Evolutionary conservation across 2,113 vertebrate genomes (phyloP).

Genomic region (Lates calcarifer): DNA sequence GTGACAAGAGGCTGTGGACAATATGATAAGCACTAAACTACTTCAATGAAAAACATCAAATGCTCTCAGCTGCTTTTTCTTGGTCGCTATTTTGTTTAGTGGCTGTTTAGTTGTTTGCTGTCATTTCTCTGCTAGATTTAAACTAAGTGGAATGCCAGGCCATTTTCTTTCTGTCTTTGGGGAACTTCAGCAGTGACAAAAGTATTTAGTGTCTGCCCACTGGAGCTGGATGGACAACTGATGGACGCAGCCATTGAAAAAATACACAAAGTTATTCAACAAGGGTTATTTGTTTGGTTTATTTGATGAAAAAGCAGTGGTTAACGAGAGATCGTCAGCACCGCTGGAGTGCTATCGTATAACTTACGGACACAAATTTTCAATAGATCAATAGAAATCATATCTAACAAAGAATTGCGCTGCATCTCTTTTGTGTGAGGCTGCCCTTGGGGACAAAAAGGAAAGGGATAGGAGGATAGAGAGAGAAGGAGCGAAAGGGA

Average conservation of each 20-base stretch:
- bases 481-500: constrained; percentile 67
- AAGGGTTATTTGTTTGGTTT: constrained; percentile 53
- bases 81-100: constrained; percentile 25
- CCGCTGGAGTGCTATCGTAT: constrained; percentile 37
- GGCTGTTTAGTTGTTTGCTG: constrained; percentile 8
- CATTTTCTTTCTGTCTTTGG: constrained; percentile 59
- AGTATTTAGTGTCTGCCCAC: constrained; percentile 37
- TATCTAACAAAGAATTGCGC: constrained; percentile 73
- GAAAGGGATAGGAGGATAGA: constrained; percentile 69
- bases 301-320: constrained; percentile 41
- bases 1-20: constrained; percentile 62
- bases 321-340: constrained; percentile 54
- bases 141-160: constrained; percentile 47
- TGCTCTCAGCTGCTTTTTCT: constrained; percentile 36
- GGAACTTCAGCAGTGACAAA: constrained; percentile 47
- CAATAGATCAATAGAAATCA: constrained; percentile 78
- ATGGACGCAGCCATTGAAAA: constrained; percentile 33
- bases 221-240: constrained; percentile 20
- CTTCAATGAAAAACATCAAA: constrained; percentile 68
- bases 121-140: constrained; percentile 9
- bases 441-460: constrained; percentile 72
- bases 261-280: constrained; percentile 16
- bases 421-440: constrained; percentile 70
- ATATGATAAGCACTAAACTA: constrained; percentile 56
- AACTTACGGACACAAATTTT: constrained; percentile 58